These are phyloP conservation scores for Calidris pugnax DNA, from an alignment of 2,113 vertebrate genomes.

Conservation along the genomic window DNA sequence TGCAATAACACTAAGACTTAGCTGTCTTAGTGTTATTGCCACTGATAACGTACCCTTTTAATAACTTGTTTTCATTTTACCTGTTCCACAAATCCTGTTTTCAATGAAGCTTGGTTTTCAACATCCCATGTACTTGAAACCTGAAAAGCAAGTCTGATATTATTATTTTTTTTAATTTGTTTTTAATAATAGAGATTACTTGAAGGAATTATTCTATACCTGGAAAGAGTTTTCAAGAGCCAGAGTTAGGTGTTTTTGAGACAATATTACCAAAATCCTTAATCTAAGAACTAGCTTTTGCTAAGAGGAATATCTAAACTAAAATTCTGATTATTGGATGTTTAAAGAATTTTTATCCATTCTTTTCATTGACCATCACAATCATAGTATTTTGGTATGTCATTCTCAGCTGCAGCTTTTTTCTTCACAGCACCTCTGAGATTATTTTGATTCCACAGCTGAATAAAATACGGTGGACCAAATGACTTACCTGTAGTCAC, in stretches of 20 bases:
- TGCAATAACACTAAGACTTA: neutral
- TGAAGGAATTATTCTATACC: neutral
- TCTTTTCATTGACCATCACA: neutral
- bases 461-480: neutral
- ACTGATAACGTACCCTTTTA: neutral
- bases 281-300: neutral
- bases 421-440: neutral
- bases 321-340: neutral
- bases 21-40: neutral
- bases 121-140: neutral
- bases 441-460: neutral
- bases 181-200: neutral
- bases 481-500: neutral
- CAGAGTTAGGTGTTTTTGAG: neutral
- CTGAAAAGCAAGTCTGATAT: neutral
- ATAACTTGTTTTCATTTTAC: neutral
- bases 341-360: neutral
- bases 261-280: neutral
- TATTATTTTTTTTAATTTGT: neutral
- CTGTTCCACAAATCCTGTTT: neutral
- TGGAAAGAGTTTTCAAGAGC: neutral
- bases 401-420: neutral
- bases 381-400: neutral
- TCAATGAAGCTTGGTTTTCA: neutral
- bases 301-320: neutral